Percentiles rank a stretch among this genome's conserved stretches.
phyloP scores from a whole-genome alignment of 2,113 vertebrate species.

The Alectura lathami region DNA sequence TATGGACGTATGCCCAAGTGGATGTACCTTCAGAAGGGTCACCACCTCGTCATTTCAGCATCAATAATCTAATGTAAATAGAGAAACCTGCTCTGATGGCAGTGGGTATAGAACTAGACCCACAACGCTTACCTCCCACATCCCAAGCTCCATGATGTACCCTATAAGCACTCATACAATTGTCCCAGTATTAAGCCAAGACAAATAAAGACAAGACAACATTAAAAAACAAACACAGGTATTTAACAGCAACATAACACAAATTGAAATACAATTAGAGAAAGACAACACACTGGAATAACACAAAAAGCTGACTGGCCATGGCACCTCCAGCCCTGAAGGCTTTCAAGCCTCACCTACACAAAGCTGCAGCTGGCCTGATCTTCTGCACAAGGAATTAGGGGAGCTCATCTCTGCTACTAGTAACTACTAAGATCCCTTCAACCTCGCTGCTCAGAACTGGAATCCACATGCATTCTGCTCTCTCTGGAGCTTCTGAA shows the following conservation, averaged over 20 bases:
- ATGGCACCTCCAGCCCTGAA: background rate
- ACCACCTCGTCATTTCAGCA: background rate
- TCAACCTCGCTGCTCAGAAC: background rate
- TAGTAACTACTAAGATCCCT: background rate
- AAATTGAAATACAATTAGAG: background rate
- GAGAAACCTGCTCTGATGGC: background rate
- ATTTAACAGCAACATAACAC: background rate
- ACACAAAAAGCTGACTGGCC: background rate
- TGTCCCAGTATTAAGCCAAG: background rate
- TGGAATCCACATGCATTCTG: background rate
- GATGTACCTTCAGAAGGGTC: background rate
- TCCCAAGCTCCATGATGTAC: background rate
- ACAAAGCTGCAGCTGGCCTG: background rate
- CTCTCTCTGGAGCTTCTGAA: background rate
- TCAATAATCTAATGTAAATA: background rate
- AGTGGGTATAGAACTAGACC: background rate
- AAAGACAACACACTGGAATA: background rate
- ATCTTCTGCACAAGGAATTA: background rate
- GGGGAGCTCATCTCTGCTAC: background rate
- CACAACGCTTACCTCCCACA: background rate
- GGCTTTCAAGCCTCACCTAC: background rate
- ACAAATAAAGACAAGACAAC: background rate
- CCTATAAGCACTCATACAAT: background rate
- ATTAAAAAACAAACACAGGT: background rate
- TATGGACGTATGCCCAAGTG: rapidly evolving